Evolutionary conservation across 2,888 invertebrate genomes (phyloP).

Genomic region (Argyresthia goedartella): DNA sequence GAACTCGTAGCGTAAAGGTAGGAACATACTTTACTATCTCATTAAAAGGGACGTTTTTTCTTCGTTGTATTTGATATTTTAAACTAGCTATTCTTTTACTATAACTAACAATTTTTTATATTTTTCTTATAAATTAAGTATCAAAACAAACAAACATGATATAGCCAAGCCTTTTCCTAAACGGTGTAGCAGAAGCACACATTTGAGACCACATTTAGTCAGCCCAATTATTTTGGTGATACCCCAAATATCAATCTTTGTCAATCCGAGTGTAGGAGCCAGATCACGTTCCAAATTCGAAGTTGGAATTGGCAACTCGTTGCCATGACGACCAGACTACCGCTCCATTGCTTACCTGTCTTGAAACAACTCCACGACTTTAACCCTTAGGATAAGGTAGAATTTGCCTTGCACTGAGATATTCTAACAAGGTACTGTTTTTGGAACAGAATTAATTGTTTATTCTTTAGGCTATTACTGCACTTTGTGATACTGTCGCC

Average conservation of each 20-base stretch:
- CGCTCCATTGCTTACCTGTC: slow-evolving; percentile 11
- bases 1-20: no score
- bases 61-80: no score
- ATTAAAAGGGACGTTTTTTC: no score
- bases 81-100: no score
- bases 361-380: neutral
- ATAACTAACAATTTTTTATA: no score
- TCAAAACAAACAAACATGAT: no score
- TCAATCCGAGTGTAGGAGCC: neutral
- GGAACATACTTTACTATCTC: no score
- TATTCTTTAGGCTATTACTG: neutral
- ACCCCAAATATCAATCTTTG: neutral
- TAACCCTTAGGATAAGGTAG: neutral
- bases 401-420: neutral
- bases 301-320: slow-evolving; percentile 33
- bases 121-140: no score
- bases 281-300: slow-evolving; percentile 28
- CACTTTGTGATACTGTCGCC: neutral
- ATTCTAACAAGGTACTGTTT: neutral
- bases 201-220: no score
- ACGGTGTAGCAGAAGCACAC: no score
- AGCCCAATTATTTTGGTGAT: no score
- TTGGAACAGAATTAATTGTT: neutral
- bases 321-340: slow-evolving; percentile 25
- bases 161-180: no score